phyloP scores from a whole-genome alignment of 2,797 vertebrate genomes.

The Sebastes oblongus region DNA sequence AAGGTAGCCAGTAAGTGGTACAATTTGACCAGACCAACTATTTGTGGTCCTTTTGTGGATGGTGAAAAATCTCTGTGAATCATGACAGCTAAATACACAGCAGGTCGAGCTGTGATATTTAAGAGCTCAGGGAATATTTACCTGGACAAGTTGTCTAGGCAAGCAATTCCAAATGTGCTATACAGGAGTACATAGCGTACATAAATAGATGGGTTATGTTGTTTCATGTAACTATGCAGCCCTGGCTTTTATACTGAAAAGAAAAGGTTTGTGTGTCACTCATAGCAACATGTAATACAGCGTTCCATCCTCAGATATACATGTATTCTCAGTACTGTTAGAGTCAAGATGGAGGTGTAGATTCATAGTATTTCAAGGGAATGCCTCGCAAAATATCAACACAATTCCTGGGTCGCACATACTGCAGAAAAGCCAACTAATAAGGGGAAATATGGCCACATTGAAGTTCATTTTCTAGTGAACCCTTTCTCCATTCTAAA shows the following conservation, averaged over 20 bases:
- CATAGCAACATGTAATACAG: not conserved
- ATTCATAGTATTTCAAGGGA: not conserved
- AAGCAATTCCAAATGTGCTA: constrained; percentile 20
- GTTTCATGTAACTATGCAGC: constrained; percentile 22
- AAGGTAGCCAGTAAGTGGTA: not conserved
- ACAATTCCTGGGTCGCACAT: not conserved
- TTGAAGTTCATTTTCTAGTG: not conserved
- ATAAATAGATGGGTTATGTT: constrained; percentile 9
- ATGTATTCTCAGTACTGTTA: not conserved
- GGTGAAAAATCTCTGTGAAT: constrained; percentile 7
- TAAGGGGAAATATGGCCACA: constrained; percentile 15
- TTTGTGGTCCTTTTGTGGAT: constrained; percentile 1
- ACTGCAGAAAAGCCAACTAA: constrained; percentile 6
- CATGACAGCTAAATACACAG: constrained; percentile 25
- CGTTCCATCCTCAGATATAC: not conserved
- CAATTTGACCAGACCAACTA: not conserved
- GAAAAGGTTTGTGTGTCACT: not conserved
- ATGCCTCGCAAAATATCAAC: not conserved
- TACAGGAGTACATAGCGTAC: not conserved
- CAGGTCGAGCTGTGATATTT: constrained; percentile 31
- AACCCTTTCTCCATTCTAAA: not conserved
- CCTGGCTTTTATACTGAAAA: not conserved
- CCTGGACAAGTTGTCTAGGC: constrained; percentile 16
- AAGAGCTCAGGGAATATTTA: constrained; percentile 40
- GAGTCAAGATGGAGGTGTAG: not conserved